Base-by-base conservation (phyloP, 2,113 vertebrate genomes). In the Microtus pennsylvanicus region DNA sequence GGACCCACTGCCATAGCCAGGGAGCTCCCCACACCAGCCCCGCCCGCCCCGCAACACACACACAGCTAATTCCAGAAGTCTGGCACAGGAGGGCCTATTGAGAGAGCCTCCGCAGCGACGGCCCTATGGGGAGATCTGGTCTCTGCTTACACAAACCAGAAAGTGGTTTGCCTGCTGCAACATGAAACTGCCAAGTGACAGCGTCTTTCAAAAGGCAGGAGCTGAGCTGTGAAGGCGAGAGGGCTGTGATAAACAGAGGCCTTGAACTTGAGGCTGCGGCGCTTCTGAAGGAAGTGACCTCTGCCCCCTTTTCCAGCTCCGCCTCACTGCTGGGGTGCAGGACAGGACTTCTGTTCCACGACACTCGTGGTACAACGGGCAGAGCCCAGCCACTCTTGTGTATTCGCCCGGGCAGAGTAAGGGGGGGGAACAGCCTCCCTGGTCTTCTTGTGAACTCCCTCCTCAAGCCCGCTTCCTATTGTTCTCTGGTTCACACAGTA, bases 41-140 rank as follows among this genome's bases (percentile, higher is more conserved):
- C 16, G 0, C 28, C 33, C 30, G 1, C 9, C 52, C 7, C 3
- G 67, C 38, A 3, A 38, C 35, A 74, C 35, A 38, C 45, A 21
- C 50, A 24, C 26, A 77, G 80, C 45, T 8, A 42, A 17, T 21
- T 70, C 16, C 10, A 21, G 42, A n/a, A 61, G 50, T 80, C 85
- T 22, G 52, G 14, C 45, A 3, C 0, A 7, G 3, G 16, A 2
- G 11, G 5, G 19, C 45, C 2, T 1, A 22, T 1, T 3, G 74
- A 83, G n/a, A 58, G 55, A 88, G 35, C 35, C 55, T 74, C 81
- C 1, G 10, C 38, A 14, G 11, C 0, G 0, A 24, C 1, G 8
- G 28, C 52, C 38, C 45, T 12, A 0, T 4, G 1, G 1, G 28
- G 30, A 24, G 11, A 58, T 82, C 47, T 26, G 28, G 30, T 21